Evolutionary conservation across 2,888 invertebrate species (phyloP), one percentile per base, ranked within the genome.

Genomic region (Meta bourneti): DNA sequence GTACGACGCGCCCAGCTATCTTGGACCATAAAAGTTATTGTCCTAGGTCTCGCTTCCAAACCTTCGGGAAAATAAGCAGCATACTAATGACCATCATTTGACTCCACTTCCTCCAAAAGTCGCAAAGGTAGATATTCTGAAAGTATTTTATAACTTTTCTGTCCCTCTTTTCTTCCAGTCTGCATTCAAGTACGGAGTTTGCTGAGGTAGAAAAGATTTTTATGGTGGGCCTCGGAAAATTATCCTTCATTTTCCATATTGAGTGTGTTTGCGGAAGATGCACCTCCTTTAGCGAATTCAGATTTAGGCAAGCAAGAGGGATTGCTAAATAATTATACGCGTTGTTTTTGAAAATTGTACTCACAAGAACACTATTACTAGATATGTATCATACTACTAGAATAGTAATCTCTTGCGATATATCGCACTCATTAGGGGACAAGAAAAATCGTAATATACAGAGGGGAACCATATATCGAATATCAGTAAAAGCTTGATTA

Each of bases 51-150:
- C 49, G 54, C 71, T 75, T 83, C 72, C 70, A 48, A 81, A 74
- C 81, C 88, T 88, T 74, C 19, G 19, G 88, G 88, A 80, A 88
- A 88, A 88, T 88, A 88, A 81, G 74, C 48, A 81, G 88, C 61
- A 88, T 88, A 20, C 88, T 88, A 88, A 88, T 88, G 88, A 88
- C 75, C 75, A 74, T 81, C 81, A 88, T 87, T 87, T 81, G n/a
- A 34, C 51, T 54, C 54, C 16, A 48, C 19, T 54, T 79, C 52
- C 49, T 72, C 61, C 48, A 20, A 19, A 72, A 84, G 20, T 49
- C 34, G 79, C 52, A 72, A 34, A 85, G 85, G 85, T 78, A 78
- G 85, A 86, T 86, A 74, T 61, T 86, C 78, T 77, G 11, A 78
- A 86, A 86, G 78, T 86, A 78, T 86, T 86, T 86, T 86, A 86